phyloP scores from a whole-genome alignment of 1,140 invertebrate species.

The Diachasma alloeum region DNA sequence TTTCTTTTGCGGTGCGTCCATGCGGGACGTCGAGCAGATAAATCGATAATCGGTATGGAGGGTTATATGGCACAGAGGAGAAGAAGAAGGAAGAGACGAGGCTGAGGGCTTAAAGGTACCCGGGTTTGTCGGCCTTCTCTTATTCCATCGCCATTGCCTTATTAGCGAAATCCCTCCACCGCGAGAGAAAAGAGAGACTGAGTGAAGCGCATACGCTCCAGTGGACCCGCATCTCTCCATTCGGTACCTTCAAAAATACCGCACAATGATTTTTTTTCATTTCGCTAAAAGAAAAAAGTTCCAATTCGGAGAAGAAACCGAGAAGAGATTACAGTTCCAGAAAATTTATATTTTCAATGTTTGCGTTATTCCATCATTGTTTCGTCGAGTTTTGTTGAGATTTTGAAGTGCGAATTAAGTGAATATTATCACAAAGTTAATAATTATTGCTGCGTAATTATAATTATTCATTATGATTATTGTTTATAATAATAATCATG shows the following conservation, averaged over 20 bases:
- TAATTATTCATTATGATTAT: too few species aligned
- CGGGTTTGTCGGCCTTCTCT: slow-evolving; percentile 8
- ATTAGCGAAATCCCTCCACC: slow-evolving; percentile 51
- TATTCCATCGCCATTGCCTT: slow-evolving; percentile 38
- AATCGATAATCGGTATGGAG: slow-evolving; percentile 51
- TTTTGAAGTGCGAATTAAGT: too few species aligned
- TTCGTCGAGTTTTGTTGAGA: too few species aligned
- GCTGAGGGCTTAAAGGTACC: background rate
- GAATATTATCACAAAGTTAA: too few species aligned
- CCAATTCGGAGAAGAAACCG: background rate
- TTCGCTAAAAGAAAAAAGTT: background rate
- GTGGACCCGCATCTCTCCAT: background rate
- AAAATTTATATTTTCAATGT: too few species aligned
- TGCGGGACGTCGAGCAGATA: slow-evolving; percentile 35
- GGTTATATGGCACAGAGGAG: background rate
- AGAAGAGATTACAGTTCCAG: too few species aligned
- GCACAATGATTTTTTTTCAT: background rate
- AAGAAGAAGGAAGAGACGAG: background rate
- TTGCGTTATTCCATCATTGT: too few species aligned
- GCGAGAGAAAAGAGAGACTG: slow-evolving; percentile 28
- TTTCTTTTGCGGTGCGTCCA: background rate
- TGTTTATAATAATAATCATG: too few species aligned
- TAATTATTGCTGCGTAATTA: too few species aligned
- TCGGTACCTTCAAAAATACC: background rate
- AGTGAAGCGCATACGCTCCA: background rate